phyloP scores from a whole-genome alignment of 2,113 vertebrate species.

The Sterrhoptilus dennistouni region DNA sequence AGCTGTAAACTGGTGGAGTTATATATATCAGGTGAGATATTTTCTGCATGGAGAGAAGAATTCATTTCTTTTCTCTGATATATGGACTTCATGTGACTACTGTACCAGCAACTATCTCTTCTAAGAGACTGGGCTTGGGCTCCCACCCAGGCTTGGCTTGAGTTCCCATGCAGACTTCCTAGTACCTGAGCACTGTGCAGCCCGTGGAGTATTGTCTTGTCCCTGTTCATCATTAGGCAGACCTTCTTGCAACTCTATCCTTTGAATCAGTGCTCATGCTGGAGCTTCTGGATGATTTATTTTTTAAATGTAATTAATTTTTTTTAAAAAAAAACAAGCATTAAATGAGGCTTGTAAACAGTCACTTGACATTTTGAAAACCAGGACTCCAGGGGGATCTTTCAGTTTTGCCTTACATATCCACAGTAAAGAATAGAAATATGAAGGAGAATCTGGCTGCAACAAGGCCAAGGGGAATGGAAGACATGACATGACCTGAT shows the following conservation, averaged over 20 bases:
- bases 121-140: background rate
- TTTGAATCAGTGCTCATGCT: background rate
- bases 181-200: background rate
- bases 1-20: background rate
- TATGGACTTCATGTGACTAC: background rate
- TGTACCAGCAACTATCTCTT: background rate
- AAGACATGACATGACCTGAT: background rate
- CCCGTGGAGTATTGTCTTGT: background rate
- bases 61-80: background rate
- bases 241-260: background rate
- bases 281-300: background rate
- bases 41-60: background rate
- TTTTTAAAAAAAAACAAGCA: accelerated
- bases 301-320: background rate
- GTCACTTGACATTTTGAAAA: background rate
- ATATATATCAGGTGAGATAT: background rate
- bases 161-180: background rate
- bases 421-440: background rate
- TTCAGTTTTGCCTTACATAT: background rate
- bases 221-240: background rate
- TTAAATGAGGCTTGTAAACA: background rate
- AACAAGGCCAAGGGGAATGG: background rate
- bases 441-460: background rate
- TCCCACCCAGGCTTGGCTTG: background rate
- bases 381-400: background rate